These are phyloP conservation scores for Penelope pileata DNA, from an alignment of 2,113 vertebrate species.

Conservation along the genomic window DNA sequence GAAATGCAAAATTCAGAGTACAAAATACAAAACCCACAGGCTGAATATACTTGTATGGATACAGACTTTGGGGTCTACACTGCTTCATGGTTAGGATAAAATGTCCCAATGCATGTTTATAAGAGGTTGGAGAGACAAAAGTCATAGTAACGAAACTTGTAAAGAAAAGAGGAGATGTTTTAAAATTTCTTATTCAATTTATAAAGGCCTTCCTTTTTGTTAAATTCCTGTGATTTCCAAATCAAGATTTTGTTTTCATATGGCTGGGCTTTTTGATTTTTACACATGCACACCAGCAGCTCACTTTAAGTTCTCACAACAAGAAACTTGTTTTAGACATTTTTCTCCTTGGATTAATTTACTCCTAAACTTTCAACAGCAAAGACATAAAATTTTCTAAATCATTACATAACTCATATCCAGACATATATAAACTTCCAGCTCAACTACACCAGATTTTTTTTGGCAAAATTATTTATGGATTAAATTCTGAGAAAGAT, in stretches of 20 bases:
- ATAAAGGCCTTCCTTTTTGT: neutral
- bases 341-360: neutral
- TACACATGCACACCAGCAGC: neutral
- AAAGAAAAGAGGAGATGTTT: neutral
- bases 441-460: neutral
- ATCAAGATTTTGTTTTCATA: neutral
- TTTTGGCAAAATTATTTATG: neutral
- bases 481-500: neutral
- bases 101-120: neutral
- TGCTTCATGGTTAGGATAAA: fast-evolving
- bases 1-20: neutral
- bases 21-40: neutral
- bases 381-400: neutral
- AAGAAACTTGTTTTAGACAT: neutral
- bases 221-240: neutral
- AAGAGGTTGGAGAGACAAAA: neutral
- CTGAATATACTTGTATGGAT: neutral
- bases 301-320: neutral
- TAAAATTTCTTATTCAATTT: neutral
- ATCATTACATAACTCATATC: neutral
- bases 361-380: neutral
- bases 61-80: neutral
- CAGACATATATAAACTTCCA: neutral
- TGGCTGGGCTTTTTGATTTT: neutral
- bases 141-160: neutral